Evolutionary conservation across 2,888 invertebrate species (phyloP).

Genomic region (Cordilura impudica): DNA sequence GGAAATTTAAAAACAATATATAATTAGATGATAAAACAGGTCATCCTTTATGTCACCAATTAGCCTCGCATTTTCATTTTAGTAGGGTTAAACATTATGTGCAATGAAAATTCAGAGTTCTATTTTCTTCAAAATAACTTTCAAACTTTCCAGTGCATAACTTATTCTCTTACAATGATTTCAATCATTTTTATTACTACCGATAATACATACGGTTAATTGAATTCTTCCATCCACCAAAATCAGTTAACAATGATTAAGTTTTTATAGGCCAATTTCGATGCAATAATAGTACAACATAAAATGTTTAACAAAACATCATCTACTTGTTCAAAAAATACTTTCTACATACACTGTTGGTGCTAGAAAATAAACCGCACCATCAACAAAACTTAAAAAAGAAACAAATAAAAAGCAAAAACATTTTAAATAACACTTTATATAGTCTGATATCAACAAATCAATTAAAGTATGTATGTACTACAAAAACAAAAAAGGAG

Average conservation of each 20-base stretch:
- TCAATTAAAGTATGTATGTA: constrained; percentile 66
- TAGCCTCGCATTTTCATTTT: too few relatives aligned
- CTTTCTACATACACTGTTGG: constrained; percentile 1
- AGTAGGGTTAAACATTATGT: too few relatives aligned
- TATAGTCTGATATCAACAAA: constrained; percentile 63
- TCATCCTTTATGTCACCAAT: too few relatives aligned
- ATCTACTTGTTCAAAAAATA: neutral
- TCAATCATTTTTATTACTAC: constrained; percentile 6
- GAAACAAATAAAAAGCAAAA: constrained; percentile 13
- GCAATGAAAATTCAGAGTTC: too few relatives aligned
- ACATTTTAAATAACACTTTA: constrained; percentile 60
- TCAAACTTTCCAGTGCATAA: neutral
- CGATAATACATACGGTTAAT: constrained; percentile 27
- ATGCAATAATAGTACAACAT: constrained; percentile 12
- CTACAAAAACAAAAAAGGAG: constrained; percentile 35
- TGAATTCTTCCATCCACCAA: constrained; percentile 1
- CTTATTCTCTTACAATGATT: too few relatives aligned
- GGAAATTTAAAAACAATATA: too few relatives aligned
- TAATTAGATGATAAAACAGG: too few relatives aligned
- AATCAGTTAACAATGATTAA: neutral
- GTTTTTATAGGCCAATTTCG: neutral
- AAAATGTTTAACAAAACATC: constrained; percentile 24
- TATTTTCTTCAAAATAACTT: neutral
- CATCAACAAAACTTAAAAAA: neutral
- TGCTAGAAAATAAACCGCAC: constrained; percentile 9